Evolutionary conservation across 2,797 vertebrate genomes (phyloP), one percentile per base, ranked within the genome.

Genomic region (Etheostoma nigrum): DNA sequence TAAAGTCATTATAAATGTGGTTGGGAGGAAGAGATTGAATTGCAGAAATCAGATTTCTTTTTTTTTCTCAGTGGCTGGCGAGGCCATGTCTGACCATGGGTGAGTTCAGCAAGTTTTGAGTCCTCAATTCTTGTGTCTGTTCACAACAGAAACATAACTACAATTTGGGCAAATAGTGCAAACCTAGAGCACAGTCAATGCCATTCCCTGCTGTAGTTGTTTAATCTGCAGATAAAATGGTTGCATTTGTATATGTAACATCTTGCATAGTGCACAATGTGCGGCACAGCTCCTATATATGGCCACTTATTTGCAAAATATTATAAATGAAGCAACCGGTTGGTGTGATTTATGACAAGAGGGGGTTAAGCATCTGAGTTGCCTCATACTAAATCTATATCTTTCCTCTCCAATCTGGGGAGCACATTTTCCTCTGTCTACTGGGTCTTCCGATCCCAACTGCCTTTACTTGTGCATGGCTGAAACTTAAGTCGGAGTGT

Each of bases 401-500:
- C 74, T 80, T 64, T 51, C 67, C 61, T 65, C 66, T 80, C 67
- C 64, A 86, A 82, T 86, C 67, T 74, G 47, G 25, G 47, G 55
- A 86, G 62, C 73, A 85, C 76, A 75, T 69, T 86, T 65, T 42
- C 27, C 13, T 30, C 40, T 19, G 62, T 86, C 64, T 72, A 54
- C 42, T 16, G 36, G 62, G 60, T 72, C 40, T 74, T 79, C 67
- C 2, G 2, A 23, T 55, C 55, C 84, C 86, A 88, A 80, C 82
- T 84, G 79, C 67, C 62, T 74, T 67, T 8, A 45, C 72, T 80
- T 68, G 48, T 70, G 52, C 55, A 54, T 1, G 6, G 67, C 61
- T 81, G 61, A 87, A 81, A 81, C 71, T 44, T 47, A 74, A 87
- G 54, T 49, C 48, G 16, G 48, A 63, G 65, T 58, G 83, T 83